Evolutionary conservation across 2,113 vertebrate species (phyloP).

Genomic region (Catharus bicknelli): DNA sequence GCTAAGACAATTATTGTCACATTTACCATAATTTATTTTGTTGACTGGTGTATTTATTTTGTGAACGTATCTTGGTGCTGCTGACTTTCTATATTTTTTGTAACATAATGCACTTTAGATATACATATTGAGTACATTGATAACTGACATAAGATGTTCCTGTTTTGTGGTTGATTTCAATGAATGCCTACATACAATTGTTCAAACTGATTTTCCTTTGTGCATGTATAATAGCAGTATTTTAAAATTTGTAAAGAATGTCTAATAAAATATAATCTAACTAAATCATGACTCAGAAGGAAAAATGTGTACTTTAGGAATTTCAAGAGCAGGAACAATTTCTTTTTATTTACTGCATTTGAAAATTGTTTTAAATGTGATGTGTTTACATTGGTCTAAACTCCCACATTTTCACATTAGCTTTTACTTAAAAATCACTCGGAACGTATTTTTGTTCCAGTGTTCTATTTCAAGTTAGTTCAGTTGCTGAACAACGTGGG

Average conservation of each 20-base stretch:
- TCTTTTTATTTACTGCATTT: conserved; percentile 44
- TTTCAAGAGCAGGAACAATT: conserved; percentile 37
- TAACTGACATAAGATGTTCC: conserved; percentile 73
- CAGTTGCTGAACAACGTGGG: neutral
- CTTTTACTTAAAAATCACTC: conserved; percentile 67
- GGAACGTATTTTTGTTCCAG: conserved; percentile 13
- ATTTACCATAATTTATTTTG: conserved; percentile 91
- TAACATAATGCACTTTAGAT: conserved; percentile 98
- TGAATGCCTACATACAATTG: conserved; percentile 69
- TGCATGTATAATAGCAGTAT: conserved; percentile 80
- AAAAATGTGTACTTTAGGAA: conserved; percentile 56
- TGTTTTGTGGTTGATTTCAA: conserved; percentile 75
- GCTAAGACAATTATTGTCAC: conserved; percentile 76
- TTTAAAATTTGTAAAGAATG: conserved; percentile 80
- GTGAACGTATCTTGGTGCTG: conserved; percentile 95
- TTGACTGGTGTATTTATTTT: conserved; percentile 94
- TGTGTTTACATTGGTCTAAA: conserved; percentile 54
- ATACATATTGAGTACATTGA: conserved; percentile 83
- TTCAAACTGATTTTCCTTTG: conserved; percentile 67
- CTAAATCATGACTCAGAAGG: conserved; percentile 53
- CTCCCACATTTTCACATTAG: conserved; percentile 67
- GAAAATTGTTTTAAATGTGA: conserved; percentile 49
- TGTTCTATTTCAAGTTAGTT: neutral
- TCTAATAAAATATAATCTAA: conserved; percentile 83
- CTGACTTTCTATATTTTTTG: conserved; percentile 91